phyloP scores from a whole-genome alignment of 2,888 invertebrate species.

The Leptopterna dolabrata region DNA sequence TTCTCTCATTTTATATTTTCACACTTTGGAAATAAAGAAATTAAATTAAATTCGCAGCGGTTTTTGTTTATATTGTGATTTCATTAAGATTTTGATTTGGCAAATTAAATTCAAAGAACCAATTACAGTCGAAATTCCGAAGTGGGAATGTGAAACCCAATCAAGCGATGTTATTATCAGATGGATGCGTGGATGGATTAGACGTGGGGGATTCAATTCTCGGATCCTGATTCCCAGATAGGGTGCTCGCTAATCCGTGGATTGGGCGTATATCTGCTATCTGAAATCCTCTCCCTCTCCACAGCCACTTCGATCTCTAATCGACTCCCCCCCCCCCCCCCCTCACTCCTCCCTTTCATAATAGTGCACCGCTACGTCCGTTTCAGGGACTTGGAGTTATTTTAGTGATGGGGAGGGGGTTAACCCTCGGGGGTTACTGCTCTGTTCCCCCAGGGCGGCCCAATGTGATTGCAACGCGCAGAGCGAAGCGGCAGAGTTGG shows the following conservation, averaged over 20 bases:
- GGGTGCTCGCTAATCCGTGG: background rate
- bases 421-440: background rate
- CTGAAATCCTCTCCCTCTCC: background rate
- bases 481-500: constrained; percentile 32
- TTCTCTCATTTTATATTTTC: too few relatives aligned
- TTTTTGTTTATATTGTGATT: too few relatives aligned
- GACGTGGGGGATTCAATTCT: background rate
- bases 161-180: background rate
- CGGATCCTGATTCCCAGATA: background rate
- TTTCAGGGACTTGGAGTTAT: constrained; percentile 10
- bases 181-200: background rate
- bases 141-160: background rate
- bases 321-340: background rate
- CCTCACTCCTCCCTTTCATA: constrained; percentile 22
- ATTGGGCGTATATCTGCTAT: background rate
- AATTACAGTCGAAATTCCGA: background rate
- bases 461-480: constrained; percentile 53
- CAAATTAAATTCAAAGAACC: background rate
- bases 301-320: background rate
- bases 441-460: constrained; percentile 35
- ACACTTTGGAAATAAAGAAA: too few relatives aligned
- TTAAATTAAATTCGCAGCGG: too few relatives aligned
- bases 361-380: background rate
- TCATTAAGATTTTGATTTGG: too few relatives aligned
- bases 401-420: background rate